Evolutionary conservation across 2,888 invertebrate genomes (phyloP), one percentile per base, ranked within the genome.

Genomic region (Chalcis sispes): DNA sequence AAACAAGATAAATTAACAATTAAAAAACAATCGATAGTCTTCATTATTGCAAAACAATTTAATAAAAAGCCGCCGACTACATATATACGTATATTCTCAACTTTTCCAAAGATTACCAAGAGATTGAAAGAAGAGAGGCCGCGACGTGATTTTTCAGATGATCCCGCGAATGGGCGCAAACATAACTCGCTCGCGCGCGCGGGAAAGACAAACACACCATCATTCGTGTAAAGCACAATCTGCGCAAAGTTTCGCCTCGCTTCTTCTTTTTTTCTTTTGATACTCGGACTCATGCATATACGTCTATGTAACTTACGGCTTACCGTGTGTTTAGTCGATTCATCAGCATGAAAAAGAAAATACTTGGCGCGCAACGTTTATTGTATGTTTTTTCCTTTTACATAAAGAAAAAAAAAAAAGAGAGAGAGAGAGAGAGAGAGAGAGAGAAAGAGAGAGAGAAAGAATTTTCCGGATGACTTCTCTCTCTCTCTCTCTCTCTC

Each of bases 291-390:
- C 20, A 36, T 36, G n/a, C n/a, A n/a, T n/a, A n/a, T n/a, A n/a
- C n/a, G n/a, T n/a, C n/a, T n/a, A 36, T 7, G 36, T 36, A 36
- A 18, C 36, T 20, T 8, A 58, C 27, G 42, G 46, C 18, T 15
- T 20, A n/a, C 56, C 13, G 42, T 50, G 20, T 79, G 58, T 77
- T 75, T 75, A 77, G 77, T 65, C 67, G 72, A 78, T 78, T 73
- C 77, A 75, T 71, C 75, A 73, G 74, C 56, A 65, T 72, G 69
- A 61, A 32, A 74, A 75, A 54, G 67, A 72, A 76, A 76, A 75
- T 62, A 70, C 69, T 70, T 70, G 69, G 58, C 71, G 13, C 36
- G 32, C 18, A 20, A 23, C 23, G 32, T 46, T 23, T 50, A 15
- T 40, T 23, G 56, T 46, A 40, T 23, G 59, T 46, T 32, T 32